Base-by-base conservation (phyloP, 2,888 invertebrate species). In the Hemistola chrysoprasaria region DNA sequence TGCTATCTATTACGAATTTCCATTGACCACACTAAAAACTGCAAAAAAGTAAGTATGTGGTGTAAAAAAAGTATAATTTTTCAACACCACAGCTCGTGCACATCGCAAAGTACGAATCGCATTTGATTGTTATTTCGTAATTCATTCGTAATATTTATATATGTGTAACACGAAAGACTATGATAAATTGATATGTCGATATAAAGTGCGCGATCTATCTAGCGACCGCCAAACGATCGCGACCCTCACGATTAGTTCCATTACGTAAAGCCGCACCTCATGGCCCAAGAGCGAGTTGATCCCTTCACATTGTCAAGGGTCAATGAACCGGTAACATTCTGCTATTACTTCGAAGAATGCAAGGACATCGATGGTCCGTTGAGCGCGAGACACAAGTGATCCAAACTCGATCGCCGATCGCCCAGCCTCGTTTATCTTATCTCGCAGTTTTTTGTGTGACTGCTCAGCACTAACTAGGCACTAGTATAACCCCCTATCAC, bases 301-400 rank as follows among this genome's bases (percentile, higher is more conserved):
- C 79, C 82, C 77, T 80, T 83, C 78, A 83, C 83, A 82, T 82
- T 81, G 75, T 74, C 76, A 76, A 71, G 71, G 79, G 79, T 83
- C 73, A 71, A 71, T 79, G 83, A 84, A 79, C 85, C 79, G 79
- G 79, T 79, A 80, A 77, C 71, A 72, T 71, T 77, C 64, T 77
- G 76, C 67, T 78, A 65, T 73, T 72, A 71, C 71, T 71, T 71
- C 62, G 65, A 82, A 82, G 83, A 83, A 84, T 84, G 83, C 84
- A 83, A 83, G 81, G 82, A 78, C 82, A 77, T 53, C 72, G 76
- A 79, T 78, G 76, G 69, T 59, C 65, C 68, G 68, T 55, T 63
- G 68, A 56, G 52, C 55, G 56, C 48, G 53, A 39, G 39, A 34
- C 30, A 29, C 25, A 43, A 47, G 36, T 37, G 47, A 44, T 46